These are phyloP conservation scores for Mastomys natalensis DNA, from an alignment of 2,113 vertebrate species.

Conservation along the genomic window DNA sequence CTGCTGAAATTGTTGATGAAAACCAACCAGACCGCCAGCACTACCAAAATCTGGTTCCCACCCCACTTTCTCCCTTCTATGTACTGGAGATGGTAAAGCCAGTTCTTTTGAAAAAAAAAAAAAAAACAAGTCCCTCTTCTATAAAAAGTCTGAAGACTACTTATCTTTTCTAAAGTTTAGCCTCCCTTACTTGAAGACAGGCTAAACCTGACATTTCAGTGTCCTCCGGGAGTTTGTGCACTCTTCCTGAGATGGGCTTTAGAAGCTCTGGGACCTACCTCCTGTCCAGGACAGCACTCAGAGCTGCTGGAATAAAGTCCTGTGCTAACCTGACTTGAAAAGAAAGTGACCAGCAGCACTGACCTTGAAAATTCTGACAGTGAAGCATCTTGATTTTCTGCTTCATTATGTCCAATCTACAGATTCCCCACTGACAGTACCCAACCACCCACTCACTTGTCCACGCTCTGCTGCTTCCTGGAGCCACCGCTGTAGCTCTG, in stretches of 20 bases:
- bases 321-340: slow-evolving; percentile 54
- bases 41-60: background rate
- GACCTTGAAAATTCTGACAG: slow-evolving; percentile 72
- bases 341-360: background rate
- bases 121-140: slow-evolving; percentile 50
- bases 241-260: slow-evolving; percentile 49
- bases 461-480: background rate
- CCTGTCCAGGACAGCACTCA: background rate
- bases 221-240: background rate
- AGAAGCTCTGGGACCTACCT: background rate
- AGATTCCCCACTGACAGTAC: background rate
- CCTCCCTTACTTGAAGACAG: slow-evolving; percentile 16
- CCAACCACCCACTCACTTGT: slow-evolving; percentile 34
- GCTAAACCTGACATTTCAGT: slow-evolving; percentile 55
- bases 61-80: background rate
- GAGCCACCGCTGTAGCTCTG: background rate
- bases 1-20: background rate
- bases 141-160: slow-evolving; percentile 63
- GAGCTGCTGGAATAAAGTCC: background rate
- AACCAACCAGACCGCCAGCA: background rate
- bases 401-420: slow-evolving; percentile 75
- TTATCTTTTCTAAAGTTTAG: slow-evolving; percentile 56
- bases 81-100: background rate
- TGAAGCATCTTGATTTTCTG: slow-evolving; percentile 67
- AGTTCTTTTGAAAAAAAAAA: slow-evolving; percentile 57